Base-by-base conservation (phyloP, 2,888 invertebrate genomes). In the Andrena marginata region DNA sequence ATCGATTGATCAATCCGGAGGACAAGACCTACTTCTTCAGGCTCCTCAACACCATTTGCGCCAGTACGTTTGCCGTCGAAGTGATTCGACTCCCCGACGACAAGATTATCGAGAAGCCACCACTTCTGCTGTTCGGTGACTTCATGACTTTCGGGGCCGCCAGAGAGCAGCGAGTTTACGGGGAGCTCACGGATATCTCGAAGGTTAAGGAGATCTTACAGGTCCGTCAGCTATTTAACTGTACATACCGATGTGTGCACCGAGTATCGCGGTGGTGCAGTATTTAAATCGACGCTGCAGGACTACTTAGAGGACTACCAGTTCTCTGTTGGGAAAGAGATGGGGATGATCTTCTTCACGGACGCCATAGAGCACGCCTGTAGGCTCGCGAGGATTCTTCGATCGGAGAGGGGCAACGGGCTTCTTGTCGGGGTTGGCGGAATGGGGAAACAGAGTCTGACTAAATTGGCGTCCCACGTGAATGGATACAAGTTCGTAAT, bases 341-440 rank as follows among this genome's bases (percentile, higher is more conserved):
- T 98, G 97, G 96, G 96, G 87, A 94, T 98, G 71, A 98, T 98
- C 79, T 96, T 98, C 91, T 98, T 98, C 95, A 96, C 97, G 95
- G 98, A 98, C 93, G 98, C 98, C 0, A 95, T 98, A 78, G 98
- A 98, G 93, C 98, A 99, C 92, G 96, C 97, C 73, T 97, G 97
- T n/a, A 95, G 98, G 42, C 95, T 98, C 69, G 97, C 98, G 0
- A 96, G 99, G 54, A 97, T 99, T 83, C 94, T 99, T 87, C 95
- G 98, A 16, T 96, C 97, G 8, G 98, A 98, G 94, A 96, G 98
- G 51, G 98, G 99, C 6, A 98, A 99, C 94, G 97, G 97, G 26
- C 95, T 99, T 56, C 95, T 99, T 86, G 98, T 98, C 31, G 98
- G 98, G 0, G 97, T 98, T 0, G 98, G 98, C 5, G 98, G 99